These are phyloP conservation scores for Vicugna pacos DNA, from an alignment of 2,113 vertebrate genomes.

Conservation along the genomic window DNA sequence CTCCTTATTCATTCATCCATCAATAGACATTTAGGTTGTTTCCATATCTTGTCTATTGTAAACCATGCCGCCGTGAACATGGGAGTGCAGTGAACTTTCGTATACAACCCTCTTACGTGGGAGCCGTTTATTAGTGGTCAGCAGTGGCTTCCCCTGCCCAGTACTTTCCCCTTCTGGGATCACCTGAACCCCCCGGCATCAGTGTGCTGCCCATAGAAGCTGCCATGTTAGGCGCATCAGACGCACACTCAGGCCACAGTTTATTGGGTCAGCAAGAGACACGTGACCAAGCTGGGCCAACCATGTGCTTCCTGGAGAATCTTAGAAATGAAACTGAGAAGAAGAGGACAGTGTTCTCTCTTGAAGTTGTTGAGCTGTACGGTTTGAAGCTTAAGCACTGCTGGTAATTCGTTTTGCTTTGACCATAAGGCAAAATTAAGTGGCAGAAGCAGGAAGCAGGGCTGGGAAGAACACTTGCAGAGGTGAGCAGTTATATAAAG, in stretches of 20 bases:
- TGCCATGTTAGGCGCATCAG: fast-evolving
- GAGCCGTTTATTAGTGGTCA: background rate
- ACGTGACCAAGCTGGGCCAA: background rate
- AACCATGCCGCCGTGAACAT: background rate
- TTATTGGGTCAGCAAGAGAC: background rate
- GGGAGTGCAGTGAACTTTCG: background rate
- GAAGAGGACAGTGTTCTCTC: background rate
- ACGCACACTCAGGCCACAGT: fast-evolving
- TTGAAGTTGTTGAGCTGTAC: background rate
- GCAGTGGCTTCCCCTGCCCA: background rate
- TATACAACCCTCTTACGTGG: background rate
- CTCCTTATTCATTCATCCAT: background rate
- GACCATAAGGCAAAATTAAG: background rate
- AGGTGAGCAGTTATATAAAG: background rate
- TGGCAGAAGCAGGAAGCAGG: background rate
- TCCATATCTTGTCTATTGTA: background rate
- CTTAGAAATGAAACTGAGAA: background rate
- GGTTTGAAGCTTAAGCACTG: background rate
- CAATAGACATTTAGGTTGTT: background rate
- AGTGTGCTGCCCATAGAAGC: background rate
- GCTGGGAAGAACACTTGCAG: background rate
- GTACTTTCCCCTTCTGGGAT: background rate
- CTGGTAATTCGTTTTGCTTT: background rate
- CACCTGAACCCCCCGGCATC: too few species aligned
- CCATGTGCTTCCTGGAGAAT: background rate